Percentiles rank a stretch among this genome's conserved stretches.
phyloP scores from a whole-genome alignment of 2,797 vertebrate genomes.

The Hephaestus fuliginosus region DNA sequence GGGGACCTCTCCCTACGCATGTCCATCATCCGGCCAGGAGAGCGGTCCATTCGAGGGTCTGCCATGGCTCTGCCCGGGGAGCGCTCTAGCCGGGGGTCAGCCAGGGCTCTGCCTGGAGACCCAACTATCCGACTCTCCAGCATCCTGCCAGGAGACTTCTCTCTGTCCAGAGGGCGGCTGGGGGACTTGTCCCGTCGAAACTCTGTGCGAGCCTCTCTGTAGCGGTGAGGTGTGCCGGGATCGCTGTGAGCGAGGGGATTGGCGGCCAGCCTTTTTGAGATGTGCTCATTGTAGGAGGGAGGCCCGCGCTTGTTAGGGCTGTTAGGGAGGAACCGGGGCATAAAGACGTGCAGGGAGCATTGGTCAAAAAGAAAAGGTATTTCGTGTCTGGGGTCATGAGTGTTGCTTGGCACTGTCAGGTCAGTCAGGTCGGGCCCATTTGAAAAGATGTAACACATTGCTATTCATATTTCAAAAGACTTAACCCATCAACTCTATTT shows the following conservation, averaged over 20 bases:
- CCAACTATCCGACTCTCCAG: conserved; percentile 92
- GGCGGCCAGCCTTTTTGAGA: conserved; percentile 96
- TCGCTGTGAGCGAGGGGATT: conserved; percentile 92
- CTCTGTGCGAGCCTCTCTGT: conserved; percentile 95
- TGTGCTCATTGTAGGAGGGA: conserved; percentile 99
- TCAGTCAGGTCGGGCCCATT: conserved; percentile 9
- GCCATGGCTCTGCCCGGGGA: conserved; percentile 92
- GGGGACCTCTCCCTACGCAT: conserved; percentile 95
- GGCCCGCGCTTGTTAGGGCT: conserved; percentile 99
- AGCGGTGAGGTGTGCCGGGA: conserved; percentile 96
- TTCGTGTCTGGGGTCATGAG: conserved; percentile 16
- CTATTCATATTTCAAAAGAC: conserved; percentile 22
- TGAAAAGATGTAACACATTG: not conserved
- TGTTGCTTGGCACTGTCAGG: conserved; percentile 45
- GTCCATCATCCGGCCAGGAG: conserved; percentile 88
- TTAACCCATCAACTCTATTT: conserved; percentile 6
- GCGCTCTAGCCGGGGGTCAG: conserved; percentile 91
- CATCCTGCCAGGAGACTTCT: conserved; percentile 94
- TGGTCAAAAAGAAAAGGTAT: conserved; percentile 21
- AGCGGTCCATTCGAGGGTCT: conserved; percentile 92
- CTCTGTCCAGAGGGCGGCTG: conserved; percentile 91
- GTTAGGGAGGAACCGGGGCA: conserved; percentile 61
- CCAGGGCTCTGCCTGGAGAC: conserved; percentile 92
- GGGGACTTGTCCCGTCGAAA: conserved; percentile 96
- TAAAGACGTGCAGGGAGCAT: conserved; percentile 31